Base-by-base conservation (phyloP, 1,140 invertebrate species). In the Trichonephila inaurata region DNA sequence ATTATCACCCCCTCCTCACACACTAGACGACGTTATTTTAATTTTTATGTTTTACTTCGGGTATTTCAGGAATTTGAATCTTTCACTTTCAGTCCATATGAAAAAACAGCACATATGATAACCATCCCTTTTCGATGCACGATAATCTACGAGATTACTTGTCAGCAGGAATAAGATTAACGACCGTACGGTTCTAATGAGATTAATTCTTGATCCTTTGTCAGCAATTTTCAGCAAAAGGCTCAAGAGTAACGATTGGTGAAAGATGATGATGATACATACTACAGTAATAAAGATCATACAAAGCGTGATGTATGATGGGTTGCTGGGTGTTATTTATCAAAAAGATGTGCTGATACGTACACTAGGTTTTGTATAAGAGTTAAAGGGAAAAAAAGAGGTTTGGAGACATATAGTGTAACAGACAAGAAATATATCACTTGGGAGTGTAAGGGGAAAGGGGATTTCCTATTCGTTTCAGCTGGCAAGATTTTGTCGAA, bases 131-230 rank as follows among this genome's bases (percentile, higher is more conserved):
- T 77, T 33, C 72, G 72, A 77, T 77, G 28, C 28, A 85, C 60
- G 81, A 92, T 92, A 92, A 92, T 92, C 82, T 85, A 28, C 51
- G 81, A 81, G 81, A 92, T 92, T 92, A 92, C 81, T 64, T 28
- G 60, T 44, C 77, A 85, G 28, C 72, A 77, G 33, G 72, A 77
- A 28, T 58, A 92, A 92, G 90, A 92, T 77, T 77, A 77, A 77
- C 72, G 72, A 77, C 24, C 28, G 72, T 51, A 66, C 81, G 61
- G 81, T 77, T 91, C 60, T 92, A 92, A 92, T 92, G 72, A 92
- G 90, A 92, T 92, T 92, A 92, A 92, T 92, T 85, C 90, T 51
- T 62, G 60, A 92, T 81, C 90, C 81, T 92, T 92, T 92, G 90
- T 92, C 90, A 92, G 90, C 90, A 83, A 92, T 85, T 92, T 92